A percentile compares a stretch with the other conserved stretches of the same genome.
phyloP scores from a whole-genome alignment of 2,888 invertebrate genomes.

The Philopedon plagiatum region DNA sequence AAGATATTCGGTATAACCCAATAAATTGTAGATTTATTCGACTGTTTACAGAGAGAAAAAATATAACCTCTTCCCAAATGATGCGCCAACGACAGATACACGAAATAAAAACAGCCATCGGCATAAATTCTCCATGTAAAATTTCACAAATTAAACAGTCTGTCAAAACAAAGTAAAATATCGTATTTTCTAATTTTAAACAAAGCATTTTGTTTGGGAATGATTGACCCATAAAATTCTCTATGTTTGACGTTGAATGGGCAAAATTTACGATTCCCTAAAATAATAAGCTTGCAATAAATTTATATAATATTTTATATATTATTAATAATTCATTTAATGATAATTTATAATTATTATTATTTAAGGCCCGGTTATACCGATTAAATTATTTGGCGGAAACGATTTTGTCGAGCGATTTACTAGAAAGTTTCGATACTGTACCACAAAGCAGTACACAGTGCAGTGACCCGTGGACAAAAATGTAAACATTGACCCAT shows the following conservation, averaged over 20 bases:
- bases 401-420: conserved; percentile 41
- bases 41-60: conserved; percentile 40
- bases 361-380: conserved; percentile 38
- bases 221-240: conserved; percentile 49
- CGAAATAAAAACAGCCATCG: conserved; percentile 47
- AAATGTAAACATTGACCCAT: no score
- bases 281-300: conserved; percentile 47
- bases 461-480: no score
- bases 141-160: conserved; percentile 49
- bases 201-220: conserved; percentile 49
- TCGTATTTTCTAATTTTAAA: conserved; percentile 49
- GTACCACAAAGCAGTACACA: no score
- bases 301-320: conserved; percentile 44
- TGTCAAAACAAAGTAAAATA: conserved; percentile 50
- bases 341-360: conserved; percentile 45
- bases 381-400: conserved; percentile 34
- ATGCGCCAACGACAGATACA: conserved; percentile 47
- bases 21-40: conserved; percentile 42
- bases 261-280: conserved; percentile 43
- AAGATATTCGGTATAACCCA: conserved; percentile 25
- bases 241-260: conserved; percentile 44
- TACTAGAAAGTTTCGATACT: neutral
- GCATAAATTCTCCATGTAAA: conserved; percentile 41
- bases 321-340: conserved; percentile 46
- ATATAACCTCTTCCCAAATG: conserved; percentile 46